Evolutionary conservation across 1,140 invertebrate genomes (phyloP), one percentile per base, ranked within the genome.

Genomic region (Lerema accius): DNA sequence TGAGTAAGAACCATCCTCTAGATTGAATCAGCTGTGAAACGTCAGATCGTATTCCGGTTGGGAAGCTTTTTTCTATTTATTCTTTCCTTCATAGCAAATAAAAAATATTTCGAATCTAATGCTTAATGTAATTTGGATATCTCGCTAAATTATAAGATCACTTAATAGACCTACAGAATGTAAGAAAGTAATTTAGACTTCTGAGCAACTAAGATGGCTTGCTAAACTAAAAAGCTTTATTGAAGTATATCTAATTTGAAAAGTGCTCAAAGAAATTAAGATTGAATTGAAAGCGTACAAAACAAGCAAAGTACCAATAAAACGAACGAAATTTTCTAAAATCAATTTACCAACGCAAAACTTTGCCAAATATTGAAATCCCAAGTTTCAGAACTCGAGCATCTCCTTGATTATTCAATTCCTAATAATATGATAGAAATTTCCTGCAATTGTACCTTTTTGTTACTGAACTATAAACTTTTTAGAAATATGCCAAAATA

Each of bases 381-480:
- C 15, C 53, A 13, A 67, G 53, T 58, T 58, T 11, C 45, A 14
- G 39, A 63, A 67, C 65, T 51, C 40, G 43, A 32, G 19, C 19
- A 59, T 66, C 67, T 55, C 48, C n/a, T 67, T 67, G 62, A 63
- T 65, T 71, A 71, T 67, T 71, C 65, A 67, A 67, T 65, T 67
- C 35, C 16, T 48, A 61, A 49, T 61, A 61, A 61, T 49, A 17
- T 65, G 45, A 62, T 51, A 56, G 59, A 62, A 62, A 50, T 56
- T 56, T 16, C 23, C 10, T 11, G 48, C n/a, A 40, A 14, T 51
- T 51, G 32, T 39, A 39, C 7, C n/a, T 15, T 26, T 39, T 51
- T 14, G 15, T 39, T 6, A n/a, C 13, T 42, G 3, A n/a, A n/a
- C n/a, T n/a, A n/a, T n/a, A n/a, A n/a, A n/a, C n/a, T n/a, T n/a